Base-by-base conservation (phyloP, 2,113 vertebrate species). In the Bothrops jararaca region DNA sequence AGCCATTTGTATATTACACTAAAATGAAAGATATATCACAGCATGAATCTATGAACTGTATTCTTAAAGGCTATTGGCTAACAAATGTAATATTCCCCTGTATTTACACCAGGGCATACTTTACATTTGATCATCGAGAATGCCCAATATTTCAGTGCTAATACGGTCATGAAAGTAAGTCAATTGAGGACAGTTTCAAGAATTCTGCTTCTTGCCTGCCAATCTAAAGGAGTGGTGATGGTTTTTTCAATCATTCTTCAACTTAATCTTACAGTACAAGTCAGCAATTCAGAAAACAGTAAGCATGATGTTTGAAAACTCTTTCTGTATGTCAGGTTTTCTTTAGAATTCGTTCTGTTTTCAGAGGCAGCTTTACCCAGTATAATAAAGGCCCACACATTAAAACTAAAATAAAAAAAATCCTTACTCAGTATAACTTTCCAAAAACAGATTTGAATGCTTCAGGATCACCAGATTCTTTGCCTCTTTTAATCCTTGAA, bases 401-500 rank as follows among this genome's bases (percentile, higher is more conserved):
- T 96, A 93, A 94, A 95, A 95, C 95, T 88, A 93, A 97, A 57
- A 95, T 91, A 29, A 94, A 95, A 95, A 89, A 88, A 95, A 95
- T 96, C 98, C 99, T 94, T 98, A 98, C 99, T 99, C 98, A 56
- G 97, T 97, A 94, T 99, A 99, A 39, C 98, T 98, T 97, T 99
- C 98, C 95, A 99, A 97, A 96, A 99, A 99, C 96, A 99, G 97
- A 96, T 94, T 94, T 60, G 98, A 95, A 95, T 99, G 98, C 95
- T 99, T 99, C 94, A 99, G 97, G 94, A 99, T 96, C 92, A 98
- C 98, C 97, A 99, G 97, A 91, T 96, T 98, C 93, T 97, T 97
- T 93, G 98, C 97, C 88, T 99, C 98, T 60, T 98, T 98, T 58
- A 96, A 96, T 11, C 98, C 98, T 3, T 98, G 98, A 95, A 99